A percentile compares a stretch with the other conserved stretches of the same genome.
These are phyloP conservation scores for Cottoperca gobio DNA, from an alignment of 2,797 vertebrate species.

Conservation along the genomic window DNA sequence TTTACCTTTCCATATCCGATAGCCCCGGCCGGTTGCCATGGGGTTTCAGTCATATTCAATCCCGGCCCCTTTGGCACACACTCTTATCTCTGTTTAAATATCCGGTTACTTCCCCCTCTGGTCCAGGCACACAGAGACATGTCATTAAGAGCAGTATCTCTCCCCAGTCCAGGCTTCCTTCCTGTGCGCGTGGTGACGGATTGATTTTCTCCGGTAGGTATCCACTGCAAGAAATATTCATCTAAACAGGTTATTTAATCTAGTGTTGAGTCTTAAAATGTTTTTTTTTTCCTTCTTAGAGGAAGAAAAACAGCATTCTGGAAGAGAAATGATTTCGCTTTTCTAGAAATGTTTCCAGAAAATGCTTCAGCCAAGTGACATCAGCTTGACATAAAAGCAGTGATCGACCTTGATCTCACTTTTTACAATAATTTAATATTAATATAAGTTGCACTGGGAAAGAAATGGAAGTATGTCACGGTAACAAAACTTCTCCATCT, in stretches of 20 bases:
- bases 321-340: conserved; percentile 53
- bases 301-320: conserved; percentile 39
- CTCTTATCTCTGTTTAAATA: conserved; percentile 88
- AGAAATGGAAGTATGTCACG: conserved; percentile 4
- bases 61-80: conserved; percentile 83
- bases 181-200: conserved; percentile 81
- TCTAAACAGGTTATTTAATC: conserved; percentile 69
- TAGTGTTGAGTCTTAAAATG: conserved; percentile 29
- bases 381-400: conserved; percentile 48
- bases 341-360: conserved; percentile 46
- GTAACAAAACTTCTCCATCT: conserved; percentile 21
- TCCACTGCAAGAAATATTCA: conserved; percentile 75
- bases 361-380: conserved; percentile 49
- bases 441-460: conserved; percentile 34
- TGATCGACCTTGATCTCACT: conserved; percentile 33
- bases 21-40: conserved; percentile 77
- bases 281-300: background rate
- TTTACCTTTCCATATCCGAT: conserved; percentile 85
- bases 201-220: conserved; percentile 80
- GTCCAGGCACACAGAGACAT: conserved; percentile 80
- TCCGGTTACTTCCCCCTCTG: conserved; percentile 83
- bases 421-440: conserved; percentile 40
- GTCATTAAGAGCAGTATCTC: conserved; percentile 84
- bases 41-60: conserved; percentile 78
- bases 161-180: conserved; percentile 78